A percentile compares a stretch with the other conserved stretches of the same genome.
These are phyloP conservation scores for Cryptus armator DNA, from an alignment of 2,888 invertebrate species.

Conservation along the genomic window DNA sequence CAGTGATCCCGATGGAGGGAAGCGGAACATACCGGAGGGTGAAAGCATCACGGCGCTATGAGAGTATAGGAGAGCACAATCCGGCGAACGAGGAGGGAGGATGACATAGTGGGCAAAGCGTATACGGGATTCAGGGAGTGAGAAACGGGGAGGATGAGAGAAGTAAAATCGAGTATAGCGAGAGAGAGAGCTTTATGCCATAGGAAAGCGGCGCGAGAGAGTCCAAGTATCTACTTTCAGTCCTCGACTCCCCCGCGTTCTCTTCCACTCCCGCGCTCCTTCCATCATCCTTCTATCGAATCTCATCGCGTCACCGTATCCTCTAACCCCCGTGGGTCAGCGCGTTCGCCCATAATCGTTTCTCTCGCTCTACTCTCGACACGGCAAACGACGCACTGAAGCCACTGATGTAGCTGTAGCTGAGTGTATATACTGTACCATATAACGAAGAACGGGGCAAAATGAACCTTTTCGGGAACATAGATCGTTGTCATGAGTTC, in stretches of 20 bases:
- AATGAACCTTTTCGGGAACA: too few species aligned
- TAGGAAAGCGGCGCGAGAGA: slow-evolving; percentile 57
- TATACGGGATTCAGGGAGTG: slow-evolving; percentile 8
- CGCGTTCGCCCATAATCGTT: slow-evolving; percentile 78
- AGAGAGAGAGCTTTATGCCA: slow-evolving; percentile 46
- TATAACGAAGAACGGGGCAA: too few species aligned
- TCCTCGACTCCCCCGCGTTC: slow-evolving; percentile 18
- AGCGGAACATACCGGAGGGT: slow-evolving; percentile 54
- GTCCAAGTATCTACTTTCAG: slow-evolving; percentile 61
- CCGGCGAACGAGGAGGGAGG: slow-evolving; percentile 27
- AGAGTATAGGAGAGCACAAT: slow-evolving; percentile 2
- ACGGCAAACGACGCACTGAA: slow-evolving; percentile 54
- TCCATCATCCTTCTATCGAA: slow-evolving; percentile 71
- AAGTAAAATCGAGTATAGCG: slow-evolving; percentile 47
- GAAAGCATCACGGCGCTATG: slow-evolving; percentile 61
- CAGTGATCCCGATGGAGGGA: slow-evolving; percentile 57
- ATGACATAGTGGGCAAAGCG: slow-evolving; percentile 71
- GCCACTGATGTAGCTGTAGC: slow-evolving; percentile 45
- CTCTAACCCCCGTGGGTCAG: slow-evolving; percentile 74
- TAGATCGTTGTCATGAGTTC: too few species aligned
- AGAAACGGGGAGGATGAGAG: slow-evolving; percentile 31
- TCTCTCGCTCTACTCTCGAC: slow-evolving; percentile 73
- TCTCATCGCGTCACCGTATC: slow-evolving; percentile 78
- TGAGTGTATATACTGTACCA: neutral
- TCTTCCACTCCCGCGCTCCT: slow-evolving; percentile 24